Evolutionary conservation across 2,797 vertebrate genomes (phyloP), one percentile per base, ranked within the genome.

Genomic region (Tapera naevia): DNA sequence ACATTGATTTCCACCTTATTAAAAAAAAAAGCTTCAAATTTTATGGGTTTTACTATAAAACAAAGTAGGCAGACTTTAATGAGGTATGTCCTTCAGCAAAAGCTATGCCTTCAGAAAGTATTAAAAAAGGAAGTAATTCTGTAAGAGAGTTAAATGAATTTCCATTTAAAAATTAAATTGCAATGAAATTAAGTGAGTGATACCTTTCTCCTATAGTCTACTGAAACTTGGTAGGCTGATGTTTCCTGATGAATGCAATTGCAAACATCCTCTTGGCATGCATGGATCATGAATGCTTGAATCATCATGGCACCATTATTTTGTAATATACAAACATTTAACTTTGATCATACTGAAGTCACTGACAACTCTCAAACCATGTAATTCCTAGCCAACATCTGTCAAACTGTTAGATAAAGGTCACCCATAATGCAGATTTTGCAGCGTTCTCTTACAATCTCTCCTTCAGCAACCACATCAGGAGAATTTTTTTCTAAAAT

Each of bases 51-150:
- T 41, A 50, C 17, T 92, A 73, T 87, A 71, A 91, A 91, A 92
- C 56, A 95, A 90, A 95, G 19, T 28, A 65, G 60, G 69, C 50
- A 90, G 53, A 86, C 88, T 93, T 94, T 92, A 89, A 90, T 88
- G 73, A 92, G 74, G n/a, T 56, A 53, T 90, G 39, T 80, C 82
- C 35, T 79, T 65, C 60, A 39, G 46, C 76, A 95, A 94, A 51
- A 83, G 67, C 46, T 51, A 9, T 45, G 41, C 30, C 88, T 91
- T 92, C 80, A 86, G 95, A 95, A 75, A 28, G 39, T 89, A 78
- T 86, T 95, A 80, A 82, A 70, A 53, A 67, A 64, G 19, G 35
- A 84, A 64, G 10, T 10, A 10, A 13, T 75, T 92, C 41, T 79
- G 27, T 23, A 69, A 62, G 19, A 82, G 91, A 88, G 86, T 76